phyloP scores from a whole-genome alignment of 2,113 vertebrate species.

The Chionis minor region DNA sequence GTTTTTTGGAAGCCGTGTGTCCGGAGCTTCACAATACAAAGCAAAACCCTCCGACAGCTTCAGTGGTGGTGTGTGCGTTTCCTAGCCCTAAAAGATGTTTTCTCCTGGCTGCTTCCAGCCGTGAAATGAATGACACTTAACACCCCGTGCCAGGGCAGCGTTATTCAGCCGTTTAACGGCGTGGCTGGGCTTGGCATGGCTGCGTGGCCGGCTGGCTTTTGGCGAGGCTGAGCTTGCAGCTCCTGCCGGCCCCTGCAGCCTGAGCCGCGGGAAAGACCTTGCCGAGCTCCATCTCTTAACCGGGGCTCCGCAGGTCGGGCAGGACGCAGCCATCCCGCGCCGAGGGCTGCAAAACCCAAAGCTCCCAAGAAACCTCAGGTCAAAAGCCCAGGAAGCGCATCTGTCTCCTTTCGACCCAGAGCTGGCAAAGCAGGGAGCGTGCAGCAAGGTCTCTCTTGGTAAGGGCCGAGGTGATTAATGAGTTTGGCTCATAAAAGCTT shows the following conservation, averaged over 20 bases:
- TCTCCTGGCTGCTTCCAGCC: neutral
- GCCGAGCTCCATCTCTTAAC: neutral
- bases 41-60: neutral
- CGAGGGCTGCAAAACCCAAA: neutral
- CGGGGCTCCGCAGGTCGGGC: neutral
- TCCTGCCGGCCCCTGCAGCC: neutral
- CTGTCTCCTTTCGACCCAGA: fast-evolving
- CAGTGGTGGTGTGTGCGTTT: neutral
- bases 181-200: neutral
- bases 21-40: neutral
- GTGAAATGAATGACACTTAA: neutral
- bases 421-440: neutral
- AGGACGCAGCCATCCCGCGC: neutral
- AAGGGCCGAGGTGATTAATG: slow-evolving; percentile 30
- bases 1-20: fast-evolving
- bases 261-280: neutral
- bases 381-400: neutral
- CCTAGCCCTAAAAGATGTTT: neutral
- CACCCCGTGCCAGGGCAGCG: neutral
- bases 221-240: neutral
- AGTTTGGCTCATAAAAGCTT: slow-evolving; percentile 28
- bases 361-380: neutral
- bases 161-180: neutral
- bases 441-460: neutral
- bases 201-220: neutral